Conservation (phyloP, 2,888 invertebrate species). For the Teleogryllus oceanicus region DNA sequence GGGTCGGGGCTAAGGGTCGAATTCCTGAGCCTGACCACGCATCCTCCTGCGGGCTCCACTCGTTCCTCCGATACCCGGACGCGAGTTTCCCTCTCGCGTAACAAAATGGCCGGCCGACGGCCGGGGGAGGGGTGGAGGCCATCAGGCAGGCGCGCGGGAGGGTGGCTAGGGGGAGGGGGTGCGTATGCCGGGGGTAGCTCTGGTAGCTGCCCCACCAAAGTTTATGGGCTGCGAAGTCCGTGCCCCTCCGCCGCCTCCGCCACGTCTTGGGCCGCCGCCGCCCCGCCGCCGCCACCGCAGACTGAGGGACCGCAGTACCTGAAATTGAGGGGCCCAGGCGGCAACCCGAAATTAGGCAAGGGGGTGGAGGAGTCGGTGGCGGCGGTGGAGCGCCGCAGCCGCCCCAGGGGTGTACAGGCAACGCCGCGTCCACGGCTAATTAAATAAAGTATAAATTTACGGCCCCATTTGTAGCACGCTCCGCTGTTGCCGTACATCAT, state of each 20-base stretch:
- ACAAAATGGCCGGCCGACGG: neutral
- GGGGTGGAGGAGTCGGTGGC: neutral
- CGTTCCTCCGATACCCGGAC: neutral
- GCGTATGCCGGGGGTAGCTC: neutral
- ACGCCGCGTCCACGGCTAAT: neutral
- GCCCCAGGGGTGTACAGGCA: neutral
- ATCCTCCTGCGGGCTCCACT: too few species aligned
- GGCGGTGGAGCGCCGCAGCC: neutral
- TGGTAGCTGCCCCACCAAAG: neutral
- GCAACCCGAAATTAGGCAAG: conserved; percentile 9
- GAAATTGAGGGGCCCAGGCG: neutral
- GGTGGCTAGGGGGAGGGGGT: neutral
- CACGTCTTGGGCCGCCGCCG: neutral
- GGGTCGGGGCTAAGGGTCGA: too few species aligned
- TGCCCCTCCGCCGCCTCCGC: neutral
- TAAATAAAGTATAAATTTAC: conserved; percentile 18
- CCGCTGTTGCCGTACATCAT: neutral
- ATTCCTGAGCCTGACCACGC: too few species aligned
- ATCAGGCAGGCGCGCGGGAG: neutral
- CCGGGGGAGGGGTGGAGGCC: neutral
- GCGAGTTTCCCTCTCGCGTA: neutral
- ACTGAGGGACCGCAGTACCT: neutral
- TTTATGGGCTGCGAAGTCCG: conserved; percentile 18
- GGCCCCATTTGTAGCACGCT: conserved; percentile 18
- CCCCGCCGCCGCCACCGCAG: neutral